phyloP scores from a whole-genome alignment of 1,140 invertebrate genomes.

The Marisa cornuarietis region DNA sequence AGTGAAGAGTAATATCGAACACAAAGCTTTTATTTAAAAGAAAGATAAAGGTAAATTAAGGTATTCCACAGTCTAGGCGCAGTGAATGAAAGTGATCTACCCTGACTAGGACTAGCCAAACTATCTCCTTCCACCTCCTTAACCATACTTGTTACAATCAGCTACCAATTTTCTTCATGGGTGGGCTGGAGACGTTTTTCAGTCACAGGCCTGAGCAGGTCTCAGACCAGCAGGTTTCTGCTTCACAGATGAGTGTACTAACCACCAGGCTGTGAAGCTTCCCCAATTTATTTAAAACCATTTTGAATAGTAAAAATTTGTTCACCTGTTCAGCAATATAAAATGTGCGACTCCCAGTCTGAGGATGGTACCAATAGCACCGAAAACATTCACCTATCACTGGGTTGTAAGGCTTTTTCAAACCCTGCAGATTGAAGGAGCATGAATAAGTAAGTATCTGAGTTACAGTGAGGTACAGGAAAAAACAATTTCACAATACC shows the following conservation, averaged over 20 bases:
- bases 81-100: background rate
- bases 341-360: slow-evolving; percentile 85
- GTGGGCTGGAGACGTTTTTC: no score
- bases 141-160: background rate
- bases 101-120: background rate
- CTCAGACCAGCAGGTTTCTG: no score
- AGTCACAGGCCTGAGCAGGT: no score
- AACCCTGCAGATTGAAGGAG: slow-evolving; percentile 63
- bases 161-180: background rate
- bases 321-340: slow-evolving; percentile 91
- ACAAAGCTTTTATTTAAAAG: no score
- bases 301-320: no score
- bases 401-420: slow-evolving; percentile 97
- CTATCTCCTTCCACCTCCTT: background rate
- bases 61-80: background rate
- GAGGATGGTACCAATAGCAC: slow-evolving; percentile 87
- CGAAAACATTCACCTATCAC: slow-evolving; percentile 91
- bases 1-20: no score
- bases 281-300: no score
- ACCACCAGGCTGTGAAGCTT: no score
- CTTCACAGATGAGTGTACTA: no score
- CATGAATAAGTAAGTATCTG: background rate
- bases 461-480: no score
- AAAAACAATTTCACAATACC: no score
- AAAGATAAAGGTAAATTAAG: no score